Conservation (phyloP, 2,113 vertebrate genomes). For the Promerops cafer region DNA sequence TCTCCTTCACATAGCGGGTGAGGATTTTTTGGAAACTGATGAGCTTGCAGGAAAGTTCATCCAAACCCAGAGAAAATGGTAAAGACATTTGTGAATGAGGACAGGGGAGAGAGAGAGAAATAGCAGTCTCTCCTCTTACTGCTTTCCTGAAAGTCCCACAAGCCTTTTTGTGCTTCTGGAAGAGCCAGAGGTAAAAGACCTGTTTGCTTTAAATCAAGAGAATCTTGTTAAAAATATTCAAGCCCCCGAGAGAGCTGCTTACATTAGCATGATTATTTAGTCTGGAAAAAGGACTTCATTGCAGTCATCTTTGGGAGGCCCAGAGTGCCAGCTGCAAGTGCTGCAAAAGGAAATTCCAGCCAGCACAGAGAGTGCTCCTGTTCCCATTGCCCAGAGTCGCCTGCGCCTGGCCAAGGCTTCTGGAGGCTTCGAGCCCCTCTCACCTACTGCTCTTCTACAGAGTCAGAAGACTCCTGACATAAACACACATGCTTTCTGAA, state of each 20-base stretch:
- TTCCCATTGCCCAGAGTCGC: background rate
- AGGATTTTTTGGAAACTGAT: background rate
- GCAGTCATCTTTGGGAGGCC: background rate
- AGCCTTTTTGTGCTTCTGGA: background rate
- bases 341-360: slow-evolving; percentile 30
- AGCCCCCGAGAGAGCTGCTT: slow-evolving; percentile 1
- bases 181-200: background rate
- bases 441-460: background rate
- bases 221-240: slow-evolving; percentile 32
- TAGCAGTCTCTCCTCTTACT: background rate
- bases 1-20: background rate
- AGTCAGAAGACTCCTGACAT: background rate
- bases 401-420: background rate
- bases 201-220: background rate
- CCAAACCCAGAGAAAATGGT: background rate
- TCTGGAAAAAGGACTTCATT: slow-evolving; percentile 6
- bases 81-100: background rate
- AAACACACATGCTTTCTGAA: background rate
- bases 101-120: background rate
- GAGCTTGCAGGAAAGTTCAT: background rate
- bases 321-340: background rate
- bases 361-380: background rate
- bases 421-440: background rate
- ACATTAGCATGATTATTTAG: slow-evolving; percentile 26
- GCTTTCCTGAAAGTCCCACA: background rate